phyloP scores from a whole-genome alignment of 2,113 vertebrate species.

The Chiloscyllium plagiosum region DNA sequence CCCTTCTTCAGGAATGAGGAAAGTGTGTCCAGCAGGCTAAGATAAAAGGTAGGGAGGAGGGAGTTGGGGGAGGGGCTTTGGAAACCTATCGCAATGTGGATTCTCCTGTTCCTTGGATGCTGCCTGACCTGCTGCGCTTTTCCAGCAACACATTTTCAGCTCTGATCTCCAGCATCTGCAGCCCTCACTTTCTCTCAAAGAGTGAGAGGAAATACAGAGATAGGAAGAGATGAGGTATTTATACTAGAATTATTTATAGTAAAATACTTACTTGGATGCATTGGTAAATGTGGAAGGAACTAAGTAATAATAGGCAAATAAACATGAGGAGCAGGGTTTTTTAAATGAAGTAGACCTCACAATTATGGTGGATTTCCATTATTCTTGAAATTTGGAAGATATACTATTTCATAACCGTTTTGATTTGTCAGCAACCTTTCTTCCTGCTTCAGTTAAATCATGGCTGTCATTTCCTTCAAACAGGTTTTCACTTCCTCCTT shows the following conservation, averaged over 20 bases:
- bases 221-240: neutral
- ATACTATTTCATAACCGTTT: neutral
- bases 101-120: too few species aligned
- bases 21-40: too few species aligned
- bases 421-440: neutral
- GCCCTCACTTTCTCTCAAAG: too few species aligned
- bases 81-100: too few species aligned
- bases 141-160: too few species aligned
- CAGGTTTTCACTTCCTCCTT: neutral
- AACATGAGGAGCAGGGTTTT: neutral
- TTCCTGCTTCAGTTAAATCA: neutral
- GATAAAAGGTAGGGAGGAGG: too few species aligned
- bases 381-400: neutral
- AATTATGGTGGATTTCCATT: neutral
- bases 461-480: neutral
- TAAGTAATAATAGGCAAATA: neutral
- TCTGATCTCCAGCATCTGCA: too few species aligned
- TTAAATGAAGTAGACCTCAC: neutral
- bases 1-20: too few species aligned
- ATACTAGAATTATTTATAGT: neutral
- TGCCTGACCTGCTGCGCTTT: too few species aligned
- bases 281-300: neutral
- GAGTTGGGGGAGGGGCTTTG: too few species aligned
- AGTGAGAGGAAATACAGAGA: neutral
- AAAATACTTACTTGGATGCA: neutral